Conservation (phyloP, 2,888 invertebrate species). For the Amiota minor region DNA sequence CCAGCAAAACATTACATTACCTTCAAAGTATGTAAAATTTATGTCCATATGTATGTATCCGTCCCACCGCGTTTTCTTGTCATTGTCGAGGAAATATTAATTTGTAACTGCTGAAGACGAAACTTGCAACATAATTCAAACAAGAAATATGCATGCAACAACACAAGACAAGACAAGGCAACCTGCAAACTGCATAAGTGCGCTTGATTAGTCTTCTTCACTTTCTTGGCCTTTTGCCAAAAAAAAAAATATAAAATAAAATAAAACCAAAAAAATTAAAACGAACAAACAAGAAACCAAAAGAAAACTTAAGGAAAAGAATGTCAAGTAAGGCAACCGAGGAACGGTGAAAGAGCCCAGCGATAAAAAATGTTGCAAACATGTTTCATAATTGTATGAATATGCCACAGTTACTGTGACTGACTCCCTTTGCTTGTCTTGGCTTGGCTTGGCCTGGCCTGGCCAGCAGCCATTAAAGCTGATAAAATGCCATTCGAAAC, state of each 20-base stretch:
- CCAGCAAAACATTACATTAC: neutral
- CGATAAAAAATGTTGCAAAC: conserved; percentile 5
- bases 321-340: conserved; percentile 10
- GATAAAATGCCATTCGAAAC: no score
- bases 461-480: no score
- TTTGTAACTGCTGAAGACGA: conserved; percentile 54
- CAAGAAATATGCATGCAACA: neutral
- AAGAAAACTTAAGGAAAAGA: neutral
- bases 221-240: conserved; percentile 5
- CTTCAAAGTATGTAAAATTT: neutral
- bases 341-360: no score
- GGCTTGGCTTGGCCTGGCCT: no score
- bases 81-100: conserved; percentile 62
- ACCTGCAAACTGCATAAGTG: conserved; percentile 33
- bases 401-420: neutral
- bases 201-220: conserved; percentile 18
- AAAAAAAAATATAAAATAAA: neutral
- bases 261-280: neutral
- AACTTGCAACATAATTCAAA: conserved; percentile 18
- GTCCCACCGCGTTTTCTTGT: conserved; percentile 44
- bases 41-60: no score
- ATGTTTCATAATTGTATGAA: conserved; percentile 32
- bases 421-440: no score
- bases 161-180: conserved; percentile 1
- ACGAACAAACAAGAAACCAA: neutral